Conservation (phyloP, 1,140 invertebrate species). For the Sipha flava region DNA sequence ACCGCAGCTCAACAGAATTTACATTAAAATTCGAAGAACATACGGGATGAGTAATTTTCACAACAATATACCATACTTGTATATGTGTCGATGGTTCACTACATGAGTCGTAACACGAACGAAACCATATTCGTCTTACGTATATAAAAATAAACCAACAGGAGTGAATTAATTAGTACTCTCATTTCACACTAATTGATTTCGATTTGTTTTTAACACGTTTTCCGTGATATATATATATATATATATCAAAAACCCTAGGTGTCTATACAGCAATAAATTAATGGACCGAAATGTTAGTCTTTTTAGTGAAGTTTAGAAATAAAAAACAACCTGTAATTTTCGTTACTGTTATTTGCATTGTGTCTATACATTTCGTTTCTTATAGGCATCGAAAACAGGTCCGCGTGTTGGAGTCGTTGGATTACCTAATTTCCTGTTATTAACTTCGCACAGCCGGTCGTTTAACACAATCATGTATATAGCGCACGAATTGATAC, state of each 20-base stretch:
- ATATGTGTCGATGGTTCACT: neutral
- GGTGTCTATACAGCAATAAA: neutral
- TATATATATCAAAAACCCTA: neutral
- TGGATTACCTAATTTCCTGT: slow-evolving; percentile 31
- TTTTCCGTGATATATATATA: neutral
- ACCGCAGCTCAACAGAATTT: no score
- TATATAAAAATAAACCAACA: neutral
- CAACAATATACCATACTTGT: no score
- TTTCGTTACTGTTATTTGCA: neutral
- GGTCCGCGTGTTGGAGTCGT: slow-evolving; percentile 14
- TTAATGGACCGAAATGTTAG: neutral
- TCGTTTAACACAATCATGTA: slow-evolving; percentile 27
- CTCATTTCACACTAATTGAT: neutral
- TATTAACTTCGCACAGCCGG: slow-evolving; percentile 6
- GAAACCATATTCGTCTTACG: neutral
- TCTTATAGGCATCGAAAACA: slow-evolving; percentile 17
- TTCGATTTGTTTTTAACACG: neutral
- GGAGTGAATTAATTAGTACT: neutral
- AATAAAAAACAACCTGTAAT: neutral
- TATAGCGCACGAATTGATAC: slow-evolving; percentile 4
- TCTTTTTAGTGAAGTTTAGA: neutral
- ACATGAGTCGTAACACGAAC: neutral
- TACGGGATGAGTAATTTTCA: neutral
- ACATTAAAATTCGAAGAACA: neutral
- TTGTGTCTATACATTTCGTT: slow-evolving; percentile 6